A percentile compares a stretch with the other conserved stretches of the same genome.
phyloP scores from a whole-genome alignment of 2,797 vertebrate genomes.

The Pelodytes ibericus region DNA sequence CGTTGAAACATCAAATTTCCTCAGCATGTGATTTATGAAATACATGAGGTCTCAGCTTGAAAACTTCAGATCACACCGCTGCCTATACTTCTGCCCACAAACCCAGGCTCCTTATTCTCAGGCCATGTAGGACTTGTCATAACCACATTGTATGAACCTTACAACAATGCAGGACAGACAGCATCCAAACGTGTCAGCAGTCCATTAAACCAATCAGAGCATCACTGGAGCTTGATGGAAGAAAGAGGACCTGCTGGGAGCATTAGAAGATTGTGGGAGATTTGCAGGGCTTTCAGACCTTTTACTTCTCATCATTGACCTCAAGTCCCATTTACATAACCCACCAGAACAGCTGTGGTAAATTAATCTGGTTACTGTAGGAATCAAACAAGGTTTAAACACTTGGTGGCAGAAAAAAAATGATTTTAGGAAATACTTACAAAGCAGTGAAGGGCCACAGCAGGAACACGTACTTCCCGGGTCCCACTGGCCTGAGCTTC shows the following conservation, averaged over 20 bases:
- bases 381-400: no score
- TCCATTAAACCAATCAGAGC: constrained; percentile 62
- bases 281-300: constrained; percentile 83
- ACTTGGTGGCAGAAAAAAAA: no score
- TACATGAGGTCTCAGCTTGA: constrained; percentile 85
- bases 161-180: constrained; percentile 64
- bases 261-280: constrained; percentile 58
- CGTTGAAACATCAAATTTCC: no score
- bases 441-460: constrained; percentile 83
- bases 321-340: no score
- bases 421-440: constrained; percentile 81
- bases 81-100: constrained; percentile 59
- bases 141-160: constrained; percentile 64
- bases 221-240: constrained; percentile 72
- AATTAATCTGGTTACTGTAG: no score
- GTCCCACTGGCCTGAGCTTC: constrained; percentile 76
- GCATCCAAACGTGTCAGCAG: constrained; percentile 78
- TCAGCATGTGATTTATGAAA: neutral
- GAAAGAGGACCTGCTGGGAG: constrained; percentile 77
- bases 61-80: constrained; percentile 84
- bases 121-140: constrained; percentile 71
- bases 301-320: constrained; percentile 85
- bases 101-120: constrained; percentile 64
- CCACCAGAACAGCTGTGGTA: no score
- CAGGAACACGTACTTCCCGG: constrained; percentile 87